Base-by-base conservation (phyloP, 2,888 invertebrate genomes). In the Eupithecia insigniata region DNA sequence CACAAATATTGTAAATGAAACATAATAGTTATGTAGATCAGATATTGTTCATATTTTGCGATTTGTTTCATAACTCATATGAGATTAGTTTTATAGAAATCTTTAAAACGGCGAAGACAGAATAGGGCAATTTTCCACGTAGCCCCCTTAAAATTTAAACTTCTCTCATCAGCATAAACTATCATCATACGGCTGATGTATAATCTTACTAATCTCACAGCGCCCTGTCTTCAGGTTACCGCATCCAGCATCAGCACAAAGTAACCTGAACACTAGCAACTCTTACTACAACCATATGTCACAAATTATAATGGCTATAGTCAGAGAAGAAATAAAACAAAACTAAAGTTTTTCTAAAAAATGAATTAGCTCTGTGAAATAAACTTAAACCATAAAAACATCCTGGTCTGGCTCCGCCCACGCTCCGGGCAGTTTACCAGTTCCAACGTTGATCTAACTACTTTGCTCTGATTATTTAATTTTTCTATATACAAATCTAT, bases 321-420 rank as follows among this genome's bases (percentile, higher is more conserved):
- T 46, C 6, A n/a, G 18, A 43, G 18, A 43, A 43, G n/a, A 46
- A 5, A 18, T 8, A n/a, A n/a, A 18, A 18, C 6, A 43, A 46
- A n/a, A 8, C 46, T 7, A 3, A 5, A 18, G 16, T 18, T 43
- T 43, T n/a, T 51, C 6, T 51, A 26, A 55, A 55, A 55, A 2
- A 5, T 12, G 1, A 51, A 10, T 0, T 14, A 51, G 26, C 8
- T n/a, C 8, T 55, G 14, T 26, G 5, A 55, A 12, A 55, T 55
- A 55, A 26, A 51, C 51, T 22, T 14, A 26, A 51, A 55, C 26
- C 2, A 26, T 8, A 55, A 69, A 30, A 10, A 70, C 73, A 73
- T 73, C 70, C 73, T 73, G 70, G 67, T 73, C 34, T 18, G 34
- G 58, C 28, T 68, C 68, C 73, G 64, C 70, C 70, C 67, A 73